Evolutionary conservation across 2,797 vertebrate genomes (phyloP).

Genomic region (Heterohyrax brucei): DNA sequence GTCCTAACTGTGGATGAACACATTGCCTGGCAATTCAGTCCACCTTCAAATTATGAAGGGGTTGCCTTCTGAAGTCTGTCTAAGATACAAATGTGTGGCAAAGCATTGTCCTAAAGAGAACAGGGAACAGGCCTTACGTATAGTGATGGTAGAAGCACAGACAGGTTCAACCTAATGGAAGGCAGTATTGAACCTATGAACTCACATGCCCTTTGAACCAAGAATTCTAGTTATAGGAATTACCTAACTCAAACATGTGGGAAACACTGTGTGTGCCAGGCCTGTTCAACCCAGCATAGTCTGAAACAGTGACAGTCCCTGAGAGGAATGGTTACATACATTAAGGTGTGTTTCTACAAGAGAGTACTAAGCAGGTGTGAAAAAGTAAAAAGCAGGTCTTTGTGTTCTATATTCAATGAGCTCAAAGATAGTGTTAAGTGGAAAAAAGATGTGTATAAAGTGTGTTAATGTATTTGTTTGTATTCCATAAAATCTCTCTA

Average conservation of each 20-base stretch:
- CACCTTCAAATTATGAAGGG: not conserved
- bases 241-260: not conserved
- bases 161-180: not conserved
- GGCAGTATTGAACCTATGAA: not conserved
- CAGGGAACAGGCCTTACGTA: not conserved
- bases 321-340: not conserved
- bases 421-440: not conserved
- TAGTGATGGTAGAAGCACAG: rapidly evolving
- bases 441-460: not conserved
- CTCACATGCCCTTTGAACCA: not conserved
- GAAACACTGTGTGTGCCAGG: not conserved
- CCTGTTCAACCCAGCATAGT: not conserved
- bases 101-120: not conserved
- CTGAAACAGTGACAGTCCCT: not conserved
- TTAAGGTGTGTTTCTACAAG: not conserved
- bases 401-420: not conserved
- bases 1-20: not conserved
- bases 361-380: not conserved
- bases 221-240: not conserved
- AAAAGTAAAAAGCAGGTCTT: not conserved
- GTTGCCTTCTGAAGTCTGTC: not conserved
- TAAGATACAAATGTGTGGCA: not conserved
- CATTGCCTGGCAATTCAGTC: not conserved
- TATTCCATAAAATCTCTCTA: not conserved
- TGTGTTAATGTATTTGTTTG: no score